Percentiles rank a stretch among this genome's conserved stretches.
These are phyloP conservation scores for Andrena bicolor DNA, from an alignment of 2,888 invertebrate genomes.

Conservation along the genomic window DNA sequence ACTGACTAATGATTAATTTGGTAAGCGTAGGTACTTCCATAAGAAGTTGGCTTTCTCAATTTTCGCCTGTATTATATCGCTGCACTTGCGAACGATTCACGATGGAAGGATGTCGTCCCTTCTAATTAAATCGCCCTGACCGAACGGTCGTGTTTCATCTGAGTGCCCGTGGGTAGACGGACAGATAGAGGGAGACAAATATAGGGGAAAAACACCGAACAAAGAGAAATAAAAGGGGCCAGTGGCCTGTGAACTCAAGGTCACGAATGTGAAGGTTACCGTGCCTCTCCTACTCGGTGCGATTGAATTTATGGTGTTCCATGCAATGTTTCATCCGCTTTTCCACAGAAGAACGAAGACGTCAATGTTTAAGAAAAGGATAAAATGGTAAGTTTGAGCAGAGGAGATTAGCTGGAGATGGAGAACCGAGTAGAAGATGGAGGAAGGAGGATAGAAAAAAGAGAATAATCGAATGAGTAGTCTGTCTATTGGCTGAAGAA, in stretches of 20 bases:
- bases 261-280: slow-evolving; percentile 81
- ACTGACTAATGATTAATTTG: too few relatives aligned
- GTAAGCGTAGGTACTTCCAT: slow-evolving; percentile 43
- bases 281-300: slow-evolving; percentile 69
- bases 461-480: slow-evolving; percentile 38
- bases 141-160: slow-evolving; percentile 74
- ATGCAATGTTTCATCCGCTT: slow-evolving; percentile 53
- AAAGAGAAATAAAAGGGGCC: slow-evolving; percentile 21
- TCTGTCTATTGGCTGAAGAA: not conserved
- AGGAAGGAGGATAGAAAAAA: slow-evolving; percentile 24
- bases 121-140: slow-evolving; percentile 81
- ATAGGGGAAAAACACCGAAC: slow-evolving; percentile 9
- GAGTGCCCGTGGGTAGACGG: slow-evolving; percentile 54
- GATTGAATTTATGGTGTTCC: slow-evolving; percentile 61
- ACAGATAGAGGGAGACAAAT: slow-evolving; percentile 44
- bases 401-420: not conserved
- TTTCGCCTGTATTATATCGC: not conserved
- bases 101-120: slow-evolving; percentile 55
- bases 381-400: not conserved
- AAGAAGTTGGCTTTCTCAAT: not conserved
- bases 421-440: slow-evolving; percentile 11
- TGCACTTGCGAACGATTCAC: slow-evolving; percentile 30
- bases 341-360: slow-evolving; percentile 45
- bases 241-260: slow-evolving; percentile 77
- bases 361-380: not conserved